phyloP scores from a whole-genome alignment of 53 echinoderm and acorn worm species.

The Crossaster papposus region DNA sequence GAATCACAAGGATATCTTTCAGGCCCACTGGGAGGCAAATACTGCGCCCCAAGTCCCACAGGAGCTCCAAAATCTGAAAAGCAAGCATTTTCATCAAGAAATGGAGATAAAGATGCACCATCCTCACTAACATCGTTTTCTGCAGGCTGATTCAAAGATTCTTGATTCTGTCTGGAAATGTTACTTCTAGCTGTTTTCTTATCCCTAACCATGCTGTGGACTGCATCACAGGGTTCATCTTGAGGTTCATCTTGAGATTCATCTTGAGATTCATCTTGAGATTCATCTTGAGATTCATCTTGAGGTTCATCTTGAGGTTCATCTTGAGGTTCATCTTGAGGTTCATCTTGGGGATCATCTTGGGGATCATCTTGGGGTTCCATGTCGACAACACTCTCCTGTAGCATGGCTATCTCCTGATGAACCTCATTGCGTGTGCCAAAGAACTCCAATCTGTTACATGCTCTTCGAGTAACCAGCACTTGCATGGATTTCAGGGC shows the following conservation, averaged over 20 bases:
- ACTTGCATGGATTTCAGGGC: conserved; percentile 15
- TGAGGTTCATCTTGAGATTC: too few relatives aligned
- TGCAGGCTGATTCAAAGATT: background rate
- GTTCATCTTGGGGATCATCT: too few relatives aligned
- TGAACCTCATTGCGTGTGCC: conserved; percentile 4
- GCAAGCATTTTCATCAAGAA: background rate
- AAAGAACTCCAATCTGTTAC: conserved; percentile 15
- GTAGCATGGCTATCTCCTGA: conserved; percentile 17
- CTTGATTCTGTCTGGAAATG: background rate
- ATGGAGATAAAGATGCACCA: too few relatives aligned
- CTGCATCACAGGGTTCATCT: background rate
- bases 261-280: too few relatives aligned
- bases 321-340: too few relatives aligned
- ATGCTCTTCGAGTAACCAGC: conserved; percentile 2
- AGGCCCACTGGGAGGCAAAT: background rate
- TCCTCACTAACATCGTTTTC: background rate
- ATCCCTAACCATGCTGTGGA: background rate
- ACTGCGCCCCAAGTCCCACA: background rate
- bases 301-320: too few relatives aligned
- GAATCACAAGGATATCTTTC: background rate
- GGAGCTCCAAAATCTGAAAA: background rate
- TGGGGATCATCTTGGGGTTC: background rate
- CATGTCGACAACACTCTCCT: background rate
- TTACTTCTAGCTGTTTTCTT: background rate
- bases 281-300: too few relatives aligned